phyloP scores from a whole-genome alignment of 2,888 invertebrate genomes.

The Pegoplata infirma region DNA sequence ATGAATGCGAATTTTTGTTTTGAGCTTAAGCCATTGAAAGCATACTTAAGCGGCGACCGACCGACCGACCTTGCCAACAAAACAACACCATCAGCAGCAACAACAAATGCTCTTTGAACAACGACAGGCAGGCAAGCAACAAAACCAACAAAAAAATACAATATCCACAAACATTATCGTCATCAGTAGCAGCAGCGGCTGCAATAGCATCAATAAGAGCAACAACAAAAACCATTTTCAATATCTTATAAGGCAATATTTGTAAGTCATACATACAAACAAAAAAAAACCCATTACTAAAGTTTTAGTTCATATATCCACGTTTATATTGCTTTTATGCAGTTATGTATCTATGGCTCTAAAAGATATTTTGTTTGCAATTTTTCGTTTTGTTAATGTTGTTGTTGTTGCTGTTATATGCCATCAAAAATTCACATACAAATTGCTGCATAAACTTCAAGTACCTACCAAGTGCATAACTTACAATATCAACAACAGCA shows the following conservation, averaged over 20 bases:
- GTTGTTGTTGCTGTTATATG: conserved; percentile 19
- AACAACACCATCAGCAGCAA: conserved; percentile 30
- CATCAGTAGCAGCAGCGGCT: conserved; percentile 21
- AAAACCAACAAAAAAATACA: conserved; percentile 28
- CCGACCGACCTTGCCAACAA: conserved; percentile 52
- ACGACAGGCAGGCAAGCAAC: too few relatives aligned
- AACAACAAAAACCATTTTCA: conserved; percentile 11
- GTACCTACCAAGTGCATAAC: conserved; percentile 40
- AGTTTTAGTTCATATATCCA: conserved; percentile 29
- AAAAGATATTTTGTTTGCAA: conserved; percentile 37
- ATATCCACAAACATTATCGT: conserved; percentile 21
- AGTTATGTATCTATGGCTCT: conserved; percentile 10
- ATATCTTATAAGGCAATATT: conserved; percentile 47
- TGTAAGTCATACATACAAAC: conserved; percentile 32
- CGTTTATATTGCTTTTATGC: conserved; percentile 1
- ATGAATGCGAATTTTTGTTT: conserved; percentile 59
- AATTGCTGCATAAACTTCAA: conserved; percentile 46
- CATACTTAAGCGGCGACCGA: conserved; percentile 40
- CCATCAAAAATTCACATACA: conserved; percentile 57
- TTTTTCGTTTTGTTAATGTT: too few relatives aligned
- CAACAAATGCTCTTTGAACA: too few relatives aligned
- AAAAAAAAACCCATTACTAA: conserved; percentile 30
- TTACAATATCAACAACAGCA: conserved; percentile 35
- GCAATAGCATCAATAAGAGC: conserved; percentile 23
- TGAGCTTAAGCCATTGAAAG: conserved; percentile 53